Evolutionary conservation across 2,888 invertebrate species (phyloP).

Genomic region (Thecocarcelia acutangulata): DNA sequence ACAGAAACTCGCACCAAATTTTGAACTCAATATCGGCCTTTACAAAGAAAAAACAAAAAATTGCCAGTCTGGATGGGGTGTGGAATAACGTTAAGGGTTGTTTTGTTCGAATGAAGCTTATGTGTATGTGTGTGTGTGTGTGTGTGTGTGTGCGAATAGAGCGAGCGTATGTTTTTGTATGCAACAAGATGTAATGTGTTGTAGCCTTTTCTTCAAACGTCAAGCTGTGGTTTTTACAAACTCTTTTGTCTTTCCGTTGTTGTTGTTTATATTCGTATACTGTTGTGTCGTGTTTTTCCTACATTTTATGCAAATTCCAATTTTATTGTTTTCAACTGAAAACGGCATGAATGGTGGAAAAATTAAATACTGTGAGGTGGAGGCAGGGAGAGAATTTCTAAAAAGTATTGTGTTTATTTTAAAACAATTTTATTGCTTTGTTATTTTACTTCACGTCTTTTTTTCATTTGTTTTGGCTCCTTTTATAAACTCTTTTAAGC

Average conservation of each 20-base stretch:
- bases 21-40: no score
- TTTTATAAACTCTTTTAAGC: conserved; percentile 26
- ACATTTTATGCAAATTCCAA: conserved; percentile 13
- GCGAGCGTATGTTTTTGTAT: conserved; percentile 4
- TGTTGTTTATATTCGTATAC: not conserved
- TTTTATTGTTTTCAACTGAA: conserved; percentile 36
- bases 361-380: not conserved
- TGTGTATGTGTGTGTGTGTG: no score
- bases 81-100: no score
- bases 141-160: no score
- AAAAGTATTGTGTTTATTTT: conserved; percentile 28
- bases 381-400: not conserved
- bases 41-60: no score
- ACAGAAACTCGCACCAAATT: no score
- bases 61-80: no score
- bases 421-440: conserved; percentile 43
- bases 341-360: not conserved
- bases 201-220: conserved; percentile 28
- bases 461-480: not conserved
- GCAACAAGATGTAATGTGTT: conserved; percentile 11
- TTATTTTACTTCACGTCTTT: conserved; percentile 2
- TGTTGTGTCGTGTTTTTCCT: conserved; percentile 46
- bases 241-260: conserved; percentile 10
- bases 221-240: conserved; percentile 44
- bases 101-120: not conserved